Conservation (phyloP, 2,113 vertebrate genomes). For the Forbesichthys papilliferus region DNA sequence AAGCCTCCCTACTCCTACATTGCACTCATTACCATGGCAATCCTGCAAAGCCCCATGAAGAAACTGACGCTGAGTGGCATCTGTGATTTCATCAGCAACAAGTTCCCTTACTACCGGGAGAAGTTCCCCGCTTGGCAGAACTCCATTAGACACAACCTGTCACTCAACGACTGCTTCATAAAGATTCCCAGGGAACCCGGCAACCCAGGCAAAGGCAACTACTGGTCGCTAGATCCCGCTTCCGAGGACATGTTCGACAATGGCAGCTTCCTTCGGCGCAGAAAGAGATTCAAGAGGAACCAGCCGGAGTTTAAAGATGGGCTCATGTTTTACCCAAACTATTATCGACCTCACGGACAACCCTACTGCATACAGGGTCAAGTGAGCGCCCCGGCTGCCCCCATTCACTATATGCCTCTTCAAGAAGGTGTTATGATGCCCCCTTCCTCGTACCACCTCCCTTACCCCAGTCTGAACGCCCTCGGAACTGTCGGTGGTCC, state of each 20-base stretch:
- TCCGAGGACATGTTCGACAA: slow-evolving; percentile 92
- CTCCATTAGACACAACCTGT: slow-evolving; percentile 95
- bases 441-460: slow-evolving; percentile 56
- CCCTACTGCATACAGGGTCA: slow-evolving; percentile 66
- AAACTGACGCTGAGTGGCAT: slow-evolving; percentile 88
- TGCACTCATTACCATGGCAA: slow-evolving; percentile 92
- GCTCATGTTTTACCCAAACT: slow-evolving; percentile 70
- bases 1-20: slow-evolving; percentile 93
- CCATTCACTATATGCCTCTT: slow-evolving; percentile 63
- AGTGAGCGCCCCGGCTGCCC: slow-evolving; percentile 53
- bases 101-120: slow-evolving; percentile 87
- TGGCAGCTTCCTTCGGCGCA: slow-evolving; percentile 88
- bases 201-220: slow-evolving; percentile 93
- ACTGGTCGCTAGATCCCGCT: slow-evolving; percentile 91
- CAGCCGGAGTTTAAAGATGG: slow-evolving; percentile 71
- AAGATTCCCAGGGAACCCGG: slow-evolving; percentile 94
- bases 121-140: slow-evolving; percentile 94
- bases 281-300: slow-evolving; percentile 88
- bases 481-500: slow-evolving; percentile 41
- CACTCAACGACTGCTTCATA: slow-evolving; percentile 96
- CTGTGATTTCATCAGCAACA: slow-evolving; percentile 91
- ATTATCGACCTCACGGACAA: slow-evolving; percentile 69
- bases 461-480: slow-evolving; percentile 36
- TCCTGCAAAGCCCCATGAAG: slow-evolving; percentile 86
- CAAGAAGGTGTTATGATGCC: slow-evolving; percentile 61